Percentiles rank a stretch among this genome's conserved stretches.
Conservation (phyloP, 2,888 invertebrate genomes). For the Nemotelus nigrinus region DNA sequence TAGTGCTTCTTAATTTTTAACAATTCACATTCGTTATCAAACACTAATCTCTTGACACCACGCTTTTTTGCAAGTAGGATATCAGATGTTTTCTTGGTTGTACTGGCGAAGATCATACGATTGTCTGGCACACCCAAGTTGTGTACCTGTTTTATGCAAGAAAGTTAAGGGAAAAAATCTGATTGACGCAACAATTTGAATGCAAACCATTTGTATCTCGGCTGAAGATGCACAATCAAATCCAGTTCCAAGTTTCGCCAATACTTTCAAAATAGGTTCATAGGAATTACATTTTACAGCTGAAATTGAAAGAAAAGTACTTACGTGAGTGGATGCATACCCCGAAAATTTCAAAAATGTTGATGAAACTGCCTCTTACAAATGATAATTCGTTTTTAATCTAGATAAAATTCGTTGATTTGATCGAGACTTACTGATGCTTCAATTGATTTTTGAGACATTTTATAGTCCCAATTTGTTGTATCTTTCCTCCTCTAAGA, state of each 20-base stretch:
- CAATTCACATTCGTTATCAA: constrained; percentile 93
- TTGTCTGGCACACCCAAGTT: constrained; percentile 56
- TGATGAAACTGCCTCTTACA: too few relatives aligned
- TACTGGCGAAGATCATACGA: constrained; percentile 89
- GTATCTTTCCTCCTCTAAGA: too few relatives aligned
- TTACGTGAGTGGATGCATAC: not conserved
- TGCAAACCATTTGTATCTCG: constrained; percentile 84
- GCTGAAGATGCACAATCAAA: constrained; percentile 98
- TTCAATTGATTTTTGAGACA: too few relatives aligned
- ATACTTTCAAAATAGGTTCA: constrained; percentile 79
- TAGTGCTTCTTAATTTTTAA: constrained; percentile 85
- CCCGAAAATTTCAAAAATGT: too few relatives aligned
- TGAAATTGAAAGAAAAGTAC: constrained; percentile 54
- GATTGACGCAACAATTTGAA: not conserved
- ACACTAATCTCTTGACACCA: constrained; percentile 86
- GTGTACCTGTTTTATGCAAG: constrained; percentile 1
- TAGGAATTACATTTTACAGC: constrained; percentile 98
- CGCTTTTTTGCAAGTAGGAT: constrained; percentile 70
- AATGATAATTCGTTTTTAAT: too few relatives aligned
- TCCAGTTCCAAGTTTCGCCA: constrained; percentile 88
- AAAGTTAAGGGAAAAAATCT: not conserved
- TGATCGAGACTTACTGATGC: too few relatives aligned
- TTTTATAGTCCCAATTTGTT: too few relatives aligned
- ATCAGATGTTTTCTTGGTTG: constrained; percentile 34
- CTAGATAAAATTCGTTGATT: too few relatives aligned